phyloP scores from a whole-genome alignment of 2,113 vertebrate genomes.

The Hoplias malabaricus region DNA sequence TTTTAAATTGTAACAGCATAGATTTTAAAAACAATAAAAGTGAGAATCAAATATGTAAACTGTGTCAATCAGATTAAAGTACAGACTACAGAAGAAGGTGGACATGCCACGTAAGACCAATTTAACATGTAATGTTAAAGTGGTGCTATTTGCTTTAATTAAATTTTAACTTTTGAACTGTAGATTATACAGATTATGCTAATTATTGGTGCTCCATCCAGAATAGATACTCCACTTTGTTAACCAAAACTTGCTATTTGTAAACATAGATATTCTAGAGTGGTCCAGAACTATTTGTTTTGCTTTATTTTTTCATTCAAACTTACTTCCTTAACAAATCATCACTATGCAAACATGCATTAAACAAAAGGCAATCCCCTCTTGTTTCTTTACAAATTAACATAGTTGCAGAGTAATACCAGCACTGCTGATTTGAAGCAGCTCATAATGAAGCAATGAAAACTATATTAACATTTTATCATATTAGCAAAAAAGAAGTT shows the following conservation, averaged over 20 bases:
- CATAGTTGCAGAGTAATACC: slow-evolving; percentile 25
- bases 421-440: slow-evolving; percentile 42
- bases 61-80: slow-evolving; percentile 28
- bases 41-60: slow-evolving; percentile 55
- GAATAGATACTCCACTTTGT: slow-evolving; percentile 67
- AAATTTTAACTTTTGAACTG: slow-evolving; percentile 66
- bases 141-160: slow-evolving; percentile 72
- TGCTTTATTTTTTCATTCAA: neutral
- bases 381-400: slow-evolving; percentile 38
- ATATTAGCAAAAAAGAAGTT: slow-evolving; percentile 47
- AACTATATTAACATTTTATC: slow-evolving; percentile 46
- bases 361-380: slow-evolving; percentile 40
- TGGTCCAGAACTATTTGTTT: slow-evolving; percentile 11
- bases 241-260: slow-evolving; percentile 64
- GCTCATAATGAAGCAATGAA: slow-evolving; percentile 49
- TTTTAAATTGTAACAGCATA: slow-evolving; percentile 24
- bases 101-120: slow-evolving; percentile 53
- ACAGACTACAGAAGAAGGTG: slow-evolving; percentile 46
- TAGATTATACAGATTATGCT: slow-evolving; percentile 67
- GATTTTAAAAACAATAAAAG: slow-evolving; percentile 41
- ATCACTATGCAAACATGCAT: slow-evolving; percentile 32
- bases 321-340: slow-evolving; percentile 27
- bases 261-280: slow-evolving; percentile 56
- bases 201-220: slow-evolving; percentile 56
- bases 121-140: slow-evolving; percentile 57